Conservation (phyloP, 23 tunicate genomes). For the Styela plicata region DNA sequence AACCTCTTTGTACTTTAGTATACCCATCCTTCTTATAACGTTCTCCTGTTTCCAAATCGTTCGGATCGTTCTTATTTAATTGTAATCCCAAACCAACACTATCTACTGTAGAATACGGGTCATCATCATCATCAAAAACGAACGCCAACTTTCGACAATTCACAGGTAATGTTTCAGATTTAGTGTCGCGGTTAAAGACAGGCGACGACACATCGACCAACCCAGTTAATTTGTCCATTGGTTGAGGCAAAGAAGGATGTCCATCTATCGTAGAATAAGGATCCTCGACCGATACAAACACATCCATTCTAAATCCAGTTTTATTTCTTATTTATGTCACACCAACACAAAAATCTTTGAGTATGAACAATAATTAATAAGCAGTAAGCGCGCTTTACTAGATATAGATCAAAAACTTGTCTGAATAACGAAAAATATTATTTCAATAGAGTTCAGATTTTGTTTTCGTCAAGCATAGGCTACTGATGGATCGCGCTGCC, state of each 20-base stretch:
- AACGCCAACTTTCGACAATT: background rate
- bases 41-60: background rate
- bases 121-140: background rate
- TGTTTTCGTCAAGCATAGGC: too few species aligned
- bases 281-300: conserved; percentile 6
- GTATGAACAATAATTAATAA: too few species aligned
- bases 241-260: background rate
- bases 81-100: background rate
- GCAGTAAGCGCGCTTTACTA: too few species aligned
- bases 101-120: conserved; percentile 7
- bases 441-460: too few species aligned
- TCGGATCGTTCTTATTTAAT: background rate
- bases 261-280: conserved; percentile 30
- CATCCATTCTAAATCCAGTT: background rate
- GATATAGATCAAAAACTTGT: too few species aligned
- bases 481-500: too few species aligned
- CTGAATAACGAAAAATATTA: too few species aligned
- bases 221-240: background rate
- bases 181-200: background rate
- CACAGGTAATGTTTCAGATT: background rate
- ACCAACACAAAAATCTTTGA: too few species aligned
- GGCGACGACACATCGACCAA: background rate
- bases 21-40: background rate
- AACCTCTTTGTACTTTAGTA: background rate
- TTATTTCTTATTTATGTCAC: too few species aligned